Evolutionary conservation across 2,113 vertebrate genomes (phyloP).

Genomic region (Prolemur simus): DNA sequence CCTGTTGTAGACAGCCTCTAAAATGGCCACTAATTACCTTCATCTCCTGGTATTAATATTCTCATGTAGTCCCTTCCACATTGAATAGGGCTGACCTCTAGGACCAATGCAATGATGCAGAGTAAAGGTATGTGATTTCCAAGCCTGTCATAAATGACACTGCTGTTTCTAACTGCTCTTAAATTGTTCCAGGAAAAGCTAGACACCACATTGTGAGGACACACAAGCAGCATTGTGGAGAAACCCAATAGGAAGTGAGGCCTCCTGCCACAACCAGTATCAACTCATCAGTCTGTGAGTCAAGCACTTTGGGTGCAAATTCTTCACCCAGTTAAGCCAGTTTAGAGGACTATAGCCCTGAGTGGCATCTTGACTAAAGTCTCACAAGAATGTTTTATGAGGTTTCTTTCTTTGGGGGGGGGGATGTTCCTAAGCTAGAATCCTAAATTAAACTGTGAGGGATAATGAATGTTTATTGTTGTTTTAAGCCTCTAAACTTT

Average conservation of each 20-base stretch:
- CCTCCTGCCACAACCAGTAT: not conserved
- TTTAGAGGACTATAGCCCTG: not conserved
- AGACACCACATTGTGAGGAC: not conserved
- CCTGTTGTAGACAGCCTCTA: not conserved
- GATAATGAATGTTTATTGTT: not conserved
- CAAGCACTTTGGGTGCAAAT: not conserved
- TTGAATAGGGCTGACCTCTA: fast-evolving
- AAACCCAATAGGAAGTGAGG: not conserved
- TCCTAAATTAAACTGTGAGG: not conserved
- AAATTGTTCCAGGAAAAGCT: not conserved
- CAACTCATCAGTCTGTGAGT: not conserved
- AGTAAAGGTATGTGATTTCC: not conserved
- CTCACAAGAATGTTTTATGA: not conserved
- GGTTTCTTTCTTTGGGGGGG: no score
- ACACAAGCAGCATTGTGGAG: not conserved
- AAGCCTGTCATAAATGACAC: not conserved
- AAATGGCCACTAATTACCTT: not conserved
- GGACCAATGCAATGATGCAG: not conserved
- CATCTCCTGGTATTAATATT: not conserved
- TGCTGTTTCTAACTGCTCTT: not conserved
- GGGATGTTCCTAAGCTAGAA: not conserved
- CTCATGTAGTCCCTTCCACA: not conserved
- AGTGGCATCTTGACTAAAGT: not conserved
- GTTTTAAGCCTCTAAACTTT: not conserved
- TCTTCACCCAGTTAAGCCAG: not conserved